Conservation (phyloP, 2,888 invertebrate species). For the Autographa gamma region DNA sequence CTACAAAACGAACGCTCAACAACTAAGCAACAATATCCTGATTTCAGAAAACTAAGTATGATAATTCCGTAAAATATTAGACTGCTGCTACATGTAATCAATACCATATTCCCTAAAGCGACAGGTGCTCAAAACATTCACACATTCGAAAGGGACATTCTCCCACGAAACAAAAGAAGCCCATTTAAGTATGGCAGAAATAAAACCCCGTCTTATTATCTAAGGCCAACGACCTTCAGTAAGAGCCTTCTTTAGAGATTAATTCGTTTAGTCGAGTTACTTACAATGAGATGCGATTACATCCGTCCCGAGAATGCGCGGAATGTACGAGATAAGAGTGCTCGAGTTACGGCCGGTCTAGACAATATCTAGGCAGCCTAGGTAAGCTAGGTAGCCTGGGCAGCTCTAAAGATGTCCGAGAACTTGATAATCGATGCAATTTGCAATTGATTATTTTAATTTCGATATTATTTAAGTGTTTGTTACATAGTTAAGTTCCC, state of each 20-base stretch:
- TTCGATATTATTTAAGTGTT: background rate
- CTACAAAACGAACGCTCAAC: too few species aligned
- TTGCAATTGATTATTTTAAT: background rate
- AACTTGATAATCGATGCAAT: background rate
- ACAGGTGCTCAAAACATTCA: conserved; percentile 7
- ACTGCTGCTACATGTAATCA: too few species aligned
- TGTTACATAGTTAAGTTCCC: too few species aligned
- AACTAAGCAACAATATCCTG: too few species aligned
- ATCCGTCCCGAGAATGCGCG: background rate
- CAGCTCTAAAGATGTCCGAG: background rate
- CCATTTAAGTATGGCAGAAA: background rate
- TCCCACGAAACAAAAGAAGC: background rate
- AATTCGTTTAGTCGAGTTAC: conserved; percentile 22
- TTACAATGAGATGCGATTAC: conserved; percentile 23
- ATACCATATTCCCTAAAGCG: background rate
- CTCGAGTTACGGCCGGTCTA: conserved; percentile 25
- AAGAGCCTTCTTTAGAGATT: conserved; percentile 8
- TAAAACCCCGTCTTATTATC: conserved; percentile 10
- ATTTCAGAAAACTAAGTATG: too few species aligned
- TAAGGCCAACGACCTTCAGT: conserved; percentile 7
- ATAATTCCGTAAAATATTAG: too few species aligned
- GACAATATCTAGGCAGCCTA: conserved; percentile 1
- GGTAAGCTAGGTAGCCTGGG: background rate
- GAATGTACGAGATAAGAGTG: conserved; percentile 20
- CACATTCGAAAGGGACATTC: background rate